Evolutionary conservation across 2,888 invertebrate species (phyloP).

Genomic region (Orthosia cruda): DNA sequence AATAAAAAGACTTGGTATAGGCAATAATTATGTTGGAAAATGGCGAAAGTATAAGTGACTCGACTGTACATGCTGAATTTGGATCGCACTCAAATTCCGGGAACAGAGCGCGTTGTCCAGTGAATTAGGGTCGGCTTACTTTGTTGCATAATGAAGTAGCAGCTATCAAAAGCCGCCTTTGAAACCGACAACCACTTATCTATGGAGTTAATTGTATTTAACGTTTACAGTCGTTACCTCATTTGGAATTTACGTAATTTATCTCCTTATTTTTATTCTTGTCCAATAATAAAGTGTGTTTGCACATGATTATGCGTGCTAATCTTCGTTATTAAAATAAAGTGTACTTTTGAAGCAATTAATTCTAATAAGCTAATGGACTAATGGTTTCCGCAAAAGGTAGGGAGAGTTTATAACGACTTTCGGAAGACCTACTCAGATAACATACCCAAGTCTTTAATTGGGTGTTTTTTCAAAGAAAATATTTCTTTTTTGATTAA

Average conservation of each 20-base stretch:
- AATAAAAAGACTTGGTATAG: too few relatives aligned
- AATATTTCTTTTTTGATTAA: not conserved
- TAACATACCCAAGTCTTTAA: not conserved
- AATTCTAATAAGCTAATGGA: slow-evolving; percentile 17
- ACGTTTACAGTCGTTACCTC: not conserved
- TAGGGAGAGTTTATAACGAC: not conserved
- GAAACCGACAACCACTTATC: slow-evolving; percentile 7
- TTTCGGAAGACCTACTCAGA: not conserved
- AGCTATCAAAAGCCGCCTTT: slow-evolving; percentile 11
- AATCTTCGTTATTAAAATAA: slow-evolving; percentile 14
- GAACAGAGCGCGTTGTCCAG: not conserved
- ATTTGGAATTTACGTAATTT: slow-evolving; percentile 14
- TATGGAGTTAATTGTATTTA: slow-evolving; percentile 4
- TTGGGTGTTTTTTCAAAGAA: not conserved
- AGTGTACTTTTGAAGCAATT: not conserved
- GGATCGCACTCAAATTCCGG: not conserved
- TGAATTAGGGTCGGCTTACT: not conserved
- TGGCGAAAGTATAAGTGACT: too few relatives aligned
- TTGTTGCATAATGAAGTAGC: slow-evolving; percentile 14
- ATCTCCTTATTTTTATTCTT: not conserved
- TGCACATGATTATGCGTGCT: not conserved
- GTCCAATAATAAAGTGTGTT: not conserved
- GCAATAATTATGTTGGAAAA: too few relatives aligned
- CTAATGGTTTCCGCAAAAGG: slow-evolving; percentile 4
- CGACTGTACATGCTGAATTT: not conserved